Evolutionary conservation across 2,113 vertebrate species (phyloP).

Genomic region (Hymenochirus boettgeri): DNA sequence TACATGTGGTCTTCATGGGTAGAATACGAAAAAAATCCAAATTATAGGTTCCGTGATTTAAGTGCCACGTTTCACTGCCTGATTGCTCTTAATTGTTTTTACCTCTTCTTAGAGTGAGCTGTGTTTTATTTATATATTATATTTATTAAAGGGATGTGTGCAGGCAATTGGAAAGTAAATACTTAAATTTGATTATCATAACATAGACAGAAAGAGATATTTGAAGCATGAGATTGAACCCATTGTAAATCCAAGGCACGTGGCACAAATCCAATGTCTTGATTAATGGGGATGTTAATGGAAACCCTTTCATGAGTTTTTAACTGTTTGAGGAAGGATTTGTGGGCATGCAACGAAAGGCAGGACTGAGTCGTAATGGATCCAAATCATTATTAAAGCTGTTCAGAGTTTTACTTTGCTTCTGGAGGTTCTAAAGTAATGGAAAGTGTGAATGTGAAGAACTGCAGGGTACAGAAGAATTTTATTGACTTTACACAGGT

Average conservation of each 20-base stretch:
- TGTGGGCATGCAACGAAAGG: too few relatives aligned
- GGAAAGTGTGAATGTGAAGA: too few relatives aligned
- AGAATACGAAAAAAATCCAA: background rate
- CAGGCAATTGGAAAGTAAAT: constrained; percentile 22
- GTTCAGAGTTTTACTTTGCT: too few relatives aligned
- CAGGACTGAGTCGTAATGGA: too few relatives aligned
- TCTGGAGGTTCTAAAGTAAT: too few relatives aligned
- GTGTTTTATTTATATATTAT: too few relatives aligned
- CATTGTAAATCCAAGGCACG: constrained; percentile 13
- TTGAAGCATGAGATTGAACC: constrained; percentile 24
- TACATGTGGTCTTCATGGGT: constrained; percentile 9
- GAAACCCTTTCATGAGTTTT: background rate
- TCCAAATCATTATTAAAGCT: too few relatives aligned
- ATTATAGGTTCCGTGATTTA: background rate
- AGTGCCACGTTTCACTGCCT: constrained; percentile 3
- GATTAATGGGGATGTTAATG: constrained; percentile 26
- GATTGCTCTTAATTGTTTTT: constrained; percentile 24
- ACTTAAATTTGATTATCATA: constrained; percentile 26
- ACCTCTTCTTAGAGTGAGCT: constrained; percentile 7
- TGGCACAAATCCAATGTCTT: constrained; percentile 21
- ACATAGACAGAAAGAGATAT: constrained; percentile 38
- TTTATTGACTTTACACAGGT: too few relatives aligned
- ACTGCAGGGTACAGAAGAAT: too few relatives aligned
- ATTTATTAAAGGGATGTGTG: constrained; percentile 17
- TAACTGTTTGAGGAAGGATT: too few relatives aligned